phyloP scores from a whole-genome alignment of 23 tunicate genomes.

The Ascidia mentula region DNA sequence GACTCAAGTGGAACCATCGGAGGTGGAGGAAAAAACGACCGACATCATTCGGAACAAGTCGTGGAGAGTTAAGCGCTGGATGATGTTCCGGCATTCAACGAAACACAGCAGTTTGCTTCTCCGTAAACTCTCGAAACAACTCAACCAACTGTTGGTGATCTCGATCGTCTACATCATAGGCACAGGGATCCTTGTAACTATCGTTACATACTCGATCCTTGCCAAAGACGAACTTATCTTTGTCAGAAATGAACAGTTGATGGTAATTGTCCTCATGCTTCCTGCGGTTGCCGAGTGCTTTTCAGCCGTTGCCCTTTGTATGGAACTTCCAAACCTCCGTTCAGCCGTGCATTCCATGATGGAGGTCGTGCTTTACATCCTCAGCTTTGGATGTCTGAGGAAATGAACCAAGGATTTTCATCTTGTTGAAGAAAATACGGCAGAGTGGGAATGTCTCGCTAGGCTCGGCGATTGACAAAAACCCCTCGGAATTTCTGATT shows the following conservation, averaged over 20 bases:
- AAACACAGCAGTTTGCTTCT: constrained; percentile 4
- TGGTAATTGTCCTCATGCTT: neutral
- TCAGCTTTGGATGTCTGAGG: neutral
- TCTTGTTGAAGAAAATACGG: too few relatives aligned
- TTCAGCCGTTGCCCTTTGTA: neutral
- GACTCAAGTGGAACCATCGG: neutral
- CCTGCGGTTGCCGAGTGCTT: neutral
- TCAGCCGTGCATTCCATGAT: neutral
- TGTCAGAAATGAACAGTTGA: neutral
- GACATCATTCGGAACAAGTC: neutral
- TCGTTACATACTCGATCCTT: neutral
- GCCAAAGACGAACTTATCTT: neutral
- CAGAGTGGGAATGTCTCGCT: too few relatives aligned
- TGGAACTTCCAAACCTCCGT: neutral
- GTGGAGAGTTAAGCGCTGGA: neutral
- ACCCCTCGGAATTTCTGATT: too few relatives aligned
- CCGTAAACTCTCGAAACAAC: neutral
- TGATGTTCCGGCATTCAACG: constrained; percentile 1
- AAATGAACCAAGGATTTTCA: too few relatives aligned
- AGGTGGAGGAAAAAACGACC: neutral
- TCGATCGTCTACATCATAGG: neutral
- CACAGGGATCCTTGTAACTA: neutral
- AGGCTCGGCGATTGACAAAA: too few relatives aligned
- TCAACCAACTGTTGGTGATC: neutral
- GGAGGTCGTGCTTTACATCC: neutral